Percentiles rank a stretch among this genome's conserved stretches.
Conservation (phyloP, 2,888 invertebrate genomes). For the Microctonus brassicae region DNA sequence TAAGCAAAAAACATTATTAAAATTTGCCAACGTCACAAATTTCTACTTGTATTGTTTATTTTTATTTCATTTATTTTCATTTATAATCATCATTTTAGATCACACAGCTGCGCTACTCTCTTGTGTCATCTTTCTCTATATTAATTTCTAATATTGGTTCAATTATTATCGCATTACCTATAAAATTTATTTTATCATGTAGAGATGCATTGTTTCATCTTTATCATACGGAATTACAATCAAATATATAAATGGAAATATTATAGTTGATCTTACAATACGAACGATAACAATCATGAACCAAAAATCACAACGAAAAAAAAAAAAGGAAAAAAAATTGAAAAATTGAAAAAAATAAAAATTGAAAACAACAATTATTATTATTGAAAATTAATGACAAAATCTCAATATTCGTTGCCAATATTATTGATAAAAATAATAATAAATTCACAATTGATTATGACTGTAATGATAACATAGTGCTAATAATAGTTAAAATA, state of each 20-base stretch:
- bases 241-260: not conserved
- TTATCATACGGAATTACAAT: not conserved
- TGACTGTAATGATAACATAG: not conserved
- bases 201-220: not conserved
- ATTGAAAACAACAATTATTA: not conserved
- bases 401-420: not conserved
- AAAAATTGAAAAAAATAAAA: not conserved
- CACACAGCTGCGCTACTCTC: not conserved
- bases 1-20: constrained; percentile 6
- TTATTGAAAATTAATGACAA: not conserved
- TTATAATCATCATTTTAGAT: not conserved
- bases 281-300: not conserved
- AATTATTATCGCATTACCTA: not conserved
- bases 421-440: not conserved
- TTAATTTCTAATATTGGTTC: not conserved
- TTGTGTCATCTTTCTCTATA: not conserved
- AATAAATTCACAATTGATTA: constrained; percentile 1
- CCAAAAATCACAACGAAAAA: not conserved
- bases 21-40: constrained; percentile 9
- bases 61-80: not conserved
- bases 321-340: not conserved
- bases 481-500: not conserved
- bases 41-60: not conserved
- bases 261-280: not conserved
- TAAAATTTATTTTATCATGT: not conserved